phyloP scores from a whole-genome alignment of 2,888 invertebrate genomes.

The Plagiodera versicolora region DNA sequence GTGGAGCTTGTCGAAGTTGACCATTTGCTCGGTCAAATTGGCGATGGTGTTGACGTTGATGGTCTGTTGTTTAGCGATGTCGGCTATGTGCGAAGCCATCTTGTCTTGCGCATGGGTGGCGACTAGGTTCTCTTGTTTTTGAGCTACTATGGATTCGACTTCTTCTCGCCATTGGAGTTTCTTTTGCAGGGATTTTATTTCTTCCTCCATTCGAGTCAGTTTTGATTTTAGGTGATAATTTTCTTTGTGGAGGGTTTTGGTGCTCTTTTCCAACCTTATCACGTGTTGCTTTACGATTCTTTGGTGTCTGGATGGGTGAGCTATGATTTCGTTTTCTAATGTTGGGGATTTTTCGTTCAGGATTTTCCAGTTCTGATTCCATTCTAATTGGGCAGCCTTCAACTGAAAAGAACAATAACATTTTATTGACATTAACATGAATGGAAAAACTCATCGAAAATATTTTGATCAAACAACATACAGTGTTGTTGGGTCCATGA shows the following conservation, averaged over 20 bases:
- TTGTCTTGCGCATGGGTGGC: slow-evolving; percentile 50
- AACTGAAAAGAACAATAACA: slow-evolving; percentile 43
- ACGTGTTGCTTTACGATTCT: slow-evolving; percentile 65
- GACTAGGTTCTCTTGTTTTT: slow-evolving; percentile 38
- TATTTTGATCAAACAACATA: too few relatives aligned
- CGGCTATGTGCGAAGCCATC: slow-evolving; percentile 50
- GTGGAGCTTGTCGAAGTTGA: slow-evolving; percentile 72
- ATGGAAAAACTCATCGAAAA: too few relatives aligned
- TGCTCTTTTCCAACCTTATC: slow-evolving; percentile 62
- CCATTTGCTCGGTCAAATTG: slow-evolving; percentile 67
- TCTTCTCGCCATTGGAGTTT: slow-evolving; percentile 26
- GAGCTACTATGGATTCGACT: slow-evolving; percentile 20
- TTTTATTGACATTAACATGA: too few relatives aligned
- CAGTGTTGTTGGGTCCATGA: too few relatives aligned
- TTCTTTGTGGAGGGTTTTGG: slow-evolving; percentile 61
- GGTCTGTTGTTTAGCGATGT: slow-evolving; percentile 62
- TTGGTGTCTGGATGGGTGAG: slow-evolving; percentile 59
- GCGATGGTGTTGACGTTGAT: slow-evolving; percentile 61
- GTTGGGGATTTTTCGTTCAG: slow-evolving; percentile 43
- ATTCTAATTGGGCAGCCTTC: slow-evolving; percentile 52
- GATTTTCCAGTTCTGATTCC: slow-evolving; percentile 51
- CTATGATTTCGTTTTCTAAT: slow-evolving; percentile 24
- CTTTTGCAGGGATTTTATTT: slow-evolving; percentile 35
- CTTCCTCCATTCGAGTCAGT: slow-evolving; percentile 57
- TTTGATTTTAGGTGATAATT: slow-evolving; percentile 65